Evolutionary conservation across 2,888 invertebrate species (phyloP), one percentile per base, ranked within the genome.

Genomic region (Hypena proboscidalis): DNA sequence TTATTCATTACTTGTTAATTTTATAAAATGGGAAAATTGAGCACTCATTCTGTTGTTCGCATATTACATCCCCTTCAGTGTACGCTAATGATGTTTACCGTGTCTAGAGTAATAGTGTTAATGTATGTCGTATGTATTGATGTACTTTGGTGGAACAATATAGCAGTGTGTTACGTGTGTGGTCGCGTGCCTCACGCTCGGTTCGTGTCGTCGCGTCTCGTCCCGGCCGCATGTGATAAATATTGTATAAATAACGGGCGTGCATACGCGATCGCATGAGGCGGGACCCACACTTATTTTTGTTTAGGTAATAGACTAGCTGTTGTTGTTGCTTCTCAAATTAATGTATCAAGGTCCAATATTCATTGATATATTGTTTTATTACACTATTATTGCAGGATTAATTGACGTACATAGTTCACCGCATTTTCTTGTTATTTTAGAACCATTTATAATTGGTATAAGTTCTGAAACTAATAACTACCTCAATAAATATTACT

Each of bases 401-500:
- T 65, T 67, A 70, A 67, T 64, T 66, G 61, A 58, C 67, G 70
- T 68, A 70, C 68, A 69, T 73, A 74, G 76, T 78, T 75, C 75
- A 78, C 71, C 70, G 40, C 52, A 51, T 73, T 82, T 77, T 73
- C 69, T 81, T 85, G 83, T 87, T 88, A 85, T 83, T 82, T 84
- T 85, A 83, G 83, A 87, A 80, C 81, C 80, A 86, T 85, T 85
- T 84, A 77, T 88, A 80, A 89, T 90, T 89, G 89, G 89, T 89
- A 85, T 90, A 90, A 90, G 89, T 90, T 90, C 85, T 83, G 86
- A 87, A 88, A 90, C 90, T 87, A 86, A 86, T 87, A 90, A 90
- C 90, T 90, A 90, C 90, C 91, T 91, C 90, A 90, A 88, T 89
- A 87, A 90, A 88, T 89, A 87, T 85, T 89, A 86, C 86, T 90